These are phyloP conservation scores for Leptinotarsa tumamoca DNA, from an alignment of 2,888 invertebrate species.

Conservation along the genomic window DNA sequence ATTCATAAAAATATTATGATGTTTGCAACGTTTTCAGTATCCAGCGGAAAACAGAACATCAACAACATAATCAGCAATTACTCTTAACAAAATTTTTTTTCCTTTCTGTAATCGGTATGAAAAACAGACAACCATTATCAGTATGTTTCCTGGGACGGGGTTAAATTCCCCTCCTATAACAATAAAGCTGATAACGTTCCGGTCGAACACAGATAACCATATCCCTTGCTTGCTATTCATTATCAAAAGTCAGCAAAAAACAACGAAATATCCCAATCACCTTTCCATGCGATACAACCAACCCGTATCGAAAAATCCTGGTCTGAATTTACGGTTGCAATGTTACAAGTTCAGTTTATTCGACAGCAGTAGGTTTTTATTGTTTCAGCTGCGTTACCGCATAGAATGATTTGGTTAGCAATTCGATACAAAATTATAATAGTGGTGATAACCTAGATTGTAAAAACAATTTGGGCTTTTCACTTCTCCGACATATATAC, in stretches of 20 bases:
- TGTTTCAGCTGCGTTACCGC: neutral
- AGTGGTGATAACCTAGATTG: no score
- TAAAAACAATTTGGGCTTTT: no score
- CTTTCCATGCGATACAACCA: neutral
- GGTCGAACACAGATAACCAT: neutral
- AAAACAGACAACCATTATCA: neutral
- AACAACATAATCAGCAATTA: no score
- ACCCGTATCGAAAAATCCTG: neutral
- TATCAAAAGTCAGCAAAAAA: neutral
- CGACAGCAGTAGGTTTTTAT: neutral
- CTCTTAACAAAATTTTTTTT: no score
- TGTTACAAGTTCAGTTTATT: neutral
- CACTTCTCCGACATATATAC: no score
- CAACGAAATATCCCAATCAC: neutral
- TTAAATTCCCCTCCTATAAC: neutral
- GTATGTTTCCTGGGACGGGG: no score
- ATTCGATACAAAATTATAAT: no score
- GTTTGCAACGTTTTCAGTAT: no score
- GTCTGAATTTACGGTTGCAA: neutral
- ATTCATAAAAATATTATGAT: no score
- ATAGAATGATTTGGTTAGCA: no score
- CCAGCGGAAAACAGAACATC: no score
- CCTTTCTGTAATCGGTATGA: neutral
- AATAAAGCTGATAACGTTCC: neutral
- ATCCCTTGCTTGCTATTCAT: neutral